Evolutionary conservation across 2,888 invertebrate genomes (phyloP).

Genomic region (Polia nebulosa): DNA sequence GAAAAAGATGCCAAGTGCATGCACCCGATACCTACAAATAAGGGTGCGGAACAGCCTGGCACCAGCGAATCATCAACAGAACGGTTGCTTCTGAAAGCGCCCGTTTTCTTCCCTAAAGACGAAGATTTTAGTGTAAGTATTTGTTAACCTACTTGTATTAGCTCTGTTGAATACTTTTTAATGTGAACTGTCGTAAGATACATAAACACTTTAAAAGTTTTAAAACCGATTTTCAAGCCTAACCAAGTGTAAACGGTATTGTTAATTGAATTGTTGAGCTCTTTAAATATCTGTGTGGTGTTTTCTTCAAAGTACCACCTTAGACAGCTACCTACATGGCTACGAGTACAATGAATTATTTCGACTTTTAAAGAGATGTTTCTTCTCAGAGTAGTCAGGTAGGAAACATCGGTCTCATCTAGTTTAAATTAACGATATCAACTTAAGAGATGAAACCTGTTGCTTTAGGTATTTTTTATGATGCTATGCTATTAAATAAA

Average conservation of each 20-base stretch:
- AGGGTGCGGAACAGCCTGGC: too few species aligned
- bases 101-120: conserved; percentile 95
- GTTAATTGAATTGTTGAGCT: background rate
- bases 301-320: background rate
- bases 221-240: too few species aligned
- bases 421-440: background rate
- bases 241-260: too few species aligned
- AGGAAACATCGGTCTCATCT: background rate
- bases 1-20: conserved; percentile 37
- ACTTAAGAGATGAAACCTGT: too few species aligned
- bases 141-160: background rate
- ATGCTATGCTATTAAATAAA: background rate
- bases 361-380: too few species aligned
- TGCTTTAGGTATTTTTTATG: too few species aligned
- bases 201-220: too few species aligned
- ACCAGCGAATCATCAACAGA: conserved; percentile 13
- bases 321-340: too few species aligned
- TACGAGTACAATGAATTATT: too few species aligned
- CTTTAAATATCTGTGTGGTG: background rate
- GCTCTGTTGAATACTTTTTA: background rate
- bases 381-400: too few species aligned
- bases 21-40: too few species aligned
- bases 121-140: conserved; percentile 93
- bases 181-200: too few species aligned
- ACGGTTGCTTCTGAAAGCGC: conserved; percentile 91